phyloP scores from a whole-genome alignment of 2,888 invertebrate species.

The Drosophila affinis region DNA sequence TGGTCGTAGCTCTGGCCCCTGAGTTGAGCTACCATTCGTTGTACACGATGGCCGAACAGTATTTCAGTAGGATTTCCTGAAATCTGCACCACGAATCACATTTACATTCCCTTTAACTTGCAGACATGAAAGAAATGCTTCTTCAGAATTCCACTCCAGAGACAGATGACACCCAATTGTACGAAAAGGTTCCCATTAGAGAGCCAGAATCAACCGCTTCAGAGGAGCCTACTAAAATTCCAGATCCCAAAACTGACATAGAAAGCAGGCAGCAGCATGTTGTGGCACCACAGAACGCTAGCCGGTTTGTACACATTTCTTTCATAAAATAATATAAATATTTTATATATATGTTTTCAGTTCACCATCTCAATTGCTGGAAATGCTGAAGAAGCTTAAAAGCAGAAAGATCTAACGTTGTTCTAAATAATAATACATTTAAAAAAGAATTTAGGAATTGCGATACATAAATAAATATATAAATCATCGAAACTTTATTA shows the following conservation, averaged over 20 bases:
- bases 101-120: background rate
- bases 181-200: conserved; percentile 30
- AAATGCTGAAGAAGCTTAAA: conserved; percentile 60
- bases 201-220: conserved; percentile 13
- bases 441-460: background rate
- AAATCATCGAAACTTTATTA: background rate
- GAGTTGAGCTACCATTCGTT: conserved; percentile 46
- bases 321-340: background rate
- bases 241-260: conserved; percentile 59
- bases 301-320: conserved; percentile 46
- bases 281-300: conserved; percentile 31
- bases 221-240: conserved; percentile 40
- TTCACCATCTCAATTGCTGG: conserved; percentile 61
- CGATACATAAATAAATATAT: background rate
- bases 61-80: conserved; percentile 46
- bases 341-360: conserved; percentile 22
- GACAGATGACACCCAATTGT: conserved; percentile 26
- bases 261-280: conserved; percentile 61
- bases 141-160: conserved; percentile 29
- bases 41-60: conserved; percentile 53
- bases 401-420: conserved; percentile 34
- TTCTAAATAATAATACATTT: background rate
- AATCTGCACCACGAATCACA: background rate
- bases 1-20: conserved; percentile 71
- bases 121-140: conserved; percentile 41